phyloP scores from a whole-genome alignment of 1,140 invertebrate species.

The Helicoverpa zea region DNA sequence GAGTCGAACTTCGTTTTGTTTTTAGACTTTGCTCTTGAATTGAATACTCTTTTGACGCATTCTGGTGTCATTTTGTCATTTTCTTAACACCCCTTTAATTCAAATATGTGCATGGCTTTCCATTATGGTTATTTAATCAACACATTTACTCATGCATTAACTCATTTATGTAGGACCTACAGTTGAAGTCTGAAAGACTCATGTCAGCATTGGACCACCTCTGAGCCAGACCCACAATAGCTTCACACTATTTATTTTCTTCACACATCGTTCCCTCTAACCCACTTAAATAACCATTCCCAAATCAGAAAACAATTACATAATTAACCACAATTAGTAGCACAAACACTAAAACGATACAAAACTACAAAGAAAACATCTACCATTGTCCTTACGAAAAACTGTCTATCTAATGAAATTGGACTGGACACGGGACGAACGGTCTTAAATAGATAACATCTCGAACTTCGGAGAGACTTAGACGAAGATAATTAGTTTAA shows the following conservation, averaged over 20 bases:
- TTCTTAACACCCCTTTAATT: neutral
- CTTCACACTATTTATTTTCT: too few relatives aligned
- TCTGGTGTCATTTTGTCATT: neutral
- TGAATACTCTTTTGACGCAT: neutral
- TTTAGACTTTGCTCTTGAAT: conserved; percentile 39
- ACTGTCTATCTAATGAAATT: conserved; percentile 71
- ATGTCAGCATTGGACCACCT: too few relatives aligned
- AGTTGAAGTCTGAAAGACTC: too few relatives aligned
- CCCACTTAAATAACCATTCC: neutral
- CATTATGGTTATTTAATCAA: too few relatives aligned
- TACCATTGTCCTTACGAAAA: conserved; percentile 60
- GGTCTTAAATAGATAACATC: conserved; percentile 64
- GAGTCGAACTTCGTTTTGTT: conserved; percentile 48
- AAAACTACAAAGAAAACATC: neutral
- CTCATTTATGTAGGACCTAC: too few relatives aligned
- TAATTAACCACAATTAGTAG: conserved; percentile 21
- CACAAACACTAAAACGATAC: conserved; percentile 7
- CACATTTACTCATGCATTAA: too few relatives aligned
- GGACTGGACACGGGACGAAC: conserved; percentile 63
- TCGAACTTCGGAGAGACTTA: conserved; percentile 57
- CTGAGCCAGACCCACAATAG: too few relatives aligned
- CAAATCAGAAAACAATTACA: conserved; percentile 18
- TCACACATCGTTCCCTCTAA: neutral
- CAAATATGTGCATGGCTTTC: neutral
- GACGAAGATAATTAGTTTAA: conserved; percentile 71